Base-by-base conservation (phyloP, 2,888 invertebrate species). In the Tetropium fuscum region DNA sequence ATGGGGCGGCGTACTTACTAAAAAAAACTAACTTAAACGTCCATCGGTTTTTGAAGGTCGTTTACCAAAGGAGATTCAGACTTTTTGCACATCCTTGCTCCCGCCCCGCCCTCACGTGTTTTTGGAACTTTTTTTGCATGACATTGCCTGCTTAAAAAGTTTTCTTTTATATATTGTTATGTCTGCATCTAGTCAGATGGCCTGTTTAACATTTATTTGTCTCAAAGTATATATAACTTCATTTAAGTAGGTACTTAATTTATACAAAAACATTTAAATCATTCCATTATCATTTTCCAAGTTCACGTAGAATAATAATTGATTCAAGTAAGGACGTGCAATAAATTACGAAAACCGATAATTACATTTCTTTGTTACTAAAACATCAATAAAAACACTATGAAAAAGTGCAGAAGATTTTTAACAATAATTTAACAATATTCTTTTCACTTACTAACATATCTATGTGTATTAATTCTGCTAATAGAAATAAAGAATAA, bases 1-100 rank as follows among this genome's bases (percentile, higher is more conserved):
- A 90, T 90, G 91, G 91, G 91, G 90, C 90, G 87, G 87, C 90
- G 90, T 90, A 89, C 88, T 87, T 86, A 78, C 75, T 49, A 68
- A 74, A 61, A 81, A 83, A 81, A 81, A 78, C 80, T 84, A 83
- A 84, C 68, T 68, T 70, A 78, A 82, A 85, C 85, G 85, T 84
- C 84, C 85, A 85, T 82, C 84, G 84, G 84, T 84, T 85, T 85
- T 85, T 89, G 88, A 88, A 87, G 88, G 89, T 89, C 89, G 89
- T 90, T 89, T 87, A 83, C 83, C 58, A 64, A 60, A 54, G 60
- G 61, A 60, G 57, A 58, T 64, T 65, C 71, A 74, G 73, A 78
- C 77, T 86, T 85, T 84, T 87, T 86, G 85, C 87, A 87, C 87
- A 85, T 88, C 87, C 86, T 86, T 87, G 87, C 86, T 86, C 86